Percentiles rank a stretch among this genome's conserved stretches.
These are phyloP conservation scores for Misgurnus anguillicaudatus DNA, from an alignment of 2,113 vertebrate species.

Conservation along the genomic window DNA sequence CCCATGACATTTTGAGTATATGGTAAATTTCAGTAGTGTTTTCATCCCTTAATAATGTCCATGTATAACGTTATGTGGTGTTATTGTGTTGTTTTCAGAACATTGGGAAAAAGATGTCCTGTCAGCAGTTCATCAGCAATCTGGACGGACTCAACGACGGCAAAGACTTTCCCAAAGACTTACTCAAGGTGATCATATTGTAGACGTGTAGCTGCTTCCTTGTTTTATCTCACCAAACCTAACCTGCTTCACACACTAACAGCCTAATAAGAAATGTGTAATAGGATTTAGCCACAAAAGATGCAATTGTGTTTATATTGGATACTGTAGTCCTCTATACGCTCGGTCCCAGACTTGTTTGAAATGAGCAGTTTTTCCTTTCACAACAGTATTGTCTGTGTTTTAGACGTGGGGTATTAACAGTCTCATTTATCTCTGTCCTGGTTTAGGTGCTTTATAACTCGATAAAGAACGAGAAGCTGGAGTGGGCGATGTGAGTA, in stretches of 20 bases:
- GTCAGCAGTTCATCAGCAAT: conserved; percentile 93
- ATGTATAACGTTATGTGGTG: conserved; percentile 1
- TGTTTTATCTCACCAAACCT: neutral
- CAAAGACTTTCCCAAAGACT: conserved; percentile 92
- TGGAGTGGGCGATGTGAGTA: conserved; percentile 99
- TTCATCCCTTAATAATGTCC: no score
- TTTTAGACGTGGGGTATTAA: neutral
- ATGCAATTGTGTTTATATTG: conserved; percentile 1
- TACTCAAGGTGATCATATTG: conserved; percentile 84
- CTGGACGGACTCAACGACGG: conserved; percentile 91
- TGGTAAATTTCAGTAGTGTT: no score
- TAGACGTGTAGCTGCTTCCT: neutral
- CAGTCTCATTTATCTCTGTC: conserved; percentile 46
- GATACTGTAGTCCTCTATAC: neutral
- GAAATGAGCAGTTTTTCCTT: neutral
- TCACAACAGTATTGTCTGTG: neutral
- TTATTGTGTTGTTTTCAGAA: conserved; percentile 76
- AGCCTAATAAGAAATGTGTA: neutral
- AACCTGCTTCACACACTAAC: neutral
- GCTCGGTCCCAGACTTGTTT: neutral
- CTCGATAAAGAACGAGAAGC: conserved; percentile 98
- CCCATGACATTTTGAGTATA: no score
- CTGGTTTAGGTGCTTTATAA: conserved; percentile 87
- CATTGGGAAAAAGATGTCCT: conserved; percentile 98
- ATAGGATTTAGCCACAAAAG: neutral